Evolutionary conservation across 2,797 vertebrate species (phyloP), one percentile per base, ranked within the genome.

Genomic region (Amniataba percoides): DNA sequence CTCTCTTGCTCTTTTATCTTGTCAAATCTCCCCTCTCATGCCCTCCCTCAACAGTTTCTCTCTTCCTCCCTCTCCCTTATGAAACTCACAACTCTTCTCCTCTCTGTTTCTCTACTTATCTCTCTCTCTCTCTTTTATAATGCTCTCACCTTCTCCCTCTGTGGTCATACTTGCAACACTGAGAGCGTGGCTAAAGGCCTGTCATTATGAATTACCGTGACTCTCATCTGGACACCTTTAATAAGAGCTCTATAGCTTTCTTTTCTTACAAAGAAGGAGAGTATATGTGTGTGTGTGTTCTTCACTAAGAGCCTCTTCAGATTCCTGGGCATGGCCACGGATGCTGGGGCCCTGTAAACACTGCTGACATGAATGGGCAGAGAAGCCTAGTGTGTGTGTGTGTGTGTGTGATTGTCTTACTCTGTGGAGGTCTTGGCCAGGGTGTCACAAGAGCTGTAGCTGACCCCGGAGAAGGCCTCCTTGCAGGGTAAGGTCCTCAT

Each of bases 361-460:
- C 80, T 81, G 45, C 58, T 86, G 76, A 85, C 65, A 78, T 87
- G 75, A 88, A 91, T 82, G 59, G 83, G 73, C 73, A 85, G 78
- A 77, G 66, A 39, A 61, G 34, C 60, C 65, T 70, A 64, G 27
- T 72, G 7, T 63, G 12, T 73, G 56, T 74, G 70, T 74, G 27
- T 75, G 51, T 58, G 78, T 80, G 79, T 87, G 78, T 74, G 46
- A 39, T 66, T 56, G 71, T 77, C 97, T 99, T 97, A 99, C 98
- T 99, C 97, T 78, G 97, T 96, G 81, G 97, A 97, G 80, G 98
- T 97, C 94, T 99, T 99, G 94, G 98, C 96, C 92, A 99, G 96
- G 39, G 97, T 98, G 84, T 99, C 97, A 66, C 97, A 98, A 80
- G 98, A 98, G 86, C 96, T 99, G 93, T 99, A 99, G 91, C 98